Conservation (phyloP, 1,140 invertebrate genomes). For the Marisa cornuarietis region DNA sequence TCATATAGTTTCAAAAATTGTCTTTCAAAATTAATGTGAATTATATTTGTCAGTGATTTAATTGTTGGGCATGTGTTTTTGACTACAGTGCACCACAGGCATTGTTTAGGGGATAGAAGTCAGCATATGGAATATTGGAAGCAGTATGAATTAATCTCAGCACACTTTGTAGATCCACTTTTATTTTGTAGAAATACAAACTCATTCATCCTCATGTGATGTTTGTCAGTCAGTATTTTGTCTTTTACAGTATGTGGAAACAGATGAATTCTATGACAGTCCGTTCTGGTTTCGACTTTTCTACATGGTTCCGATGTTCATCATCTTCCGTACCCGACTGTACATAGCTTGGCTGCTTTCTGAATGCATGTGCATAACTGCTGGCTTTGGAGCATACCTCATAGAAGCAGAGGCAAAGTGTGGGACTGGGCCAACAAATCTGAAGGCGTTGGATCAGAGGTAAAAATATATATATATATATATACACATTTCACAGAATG, state of each 20-base stretch:
- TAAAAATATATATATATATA: not conserved
- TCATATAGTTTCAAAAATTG: no score
- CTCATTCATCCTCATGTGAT: not conserved
- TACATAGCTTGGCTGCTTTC: constrained; percentile 89
- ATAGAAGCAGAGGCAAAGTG: constrained; percentile 74
- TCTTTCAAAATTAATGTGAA: no score
- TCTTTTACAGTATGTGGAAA: constrained; percentile 58
- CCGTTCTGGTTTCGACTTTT: constrained; percentile 78
- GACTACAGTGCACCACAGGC: no score
- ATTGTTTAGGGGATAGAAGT: no score
- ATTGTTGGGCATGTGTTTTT: no score
- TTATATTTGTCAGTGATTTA: no score
- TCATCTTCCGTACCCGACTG: constrained; percentile 87
- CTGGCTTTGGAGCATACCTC: constrained; percentile 91
- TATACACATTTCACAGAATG: not conserved
- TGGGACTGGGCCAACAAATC: constrained; percentile 82
- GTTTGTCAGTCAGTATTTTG: constrained; percentile 5
- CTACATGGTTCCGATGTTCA: constrained; percentile 88
- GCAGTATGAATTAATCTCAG: no score
- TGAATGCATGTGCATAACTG: constrained; percentile 90
- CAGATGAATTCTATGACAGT: constrained; percentile 62
- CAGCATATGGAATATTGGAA: no score
- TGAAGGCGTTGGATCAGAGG: constrained; percentile 60
- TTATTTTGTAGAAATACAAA: not conserved
- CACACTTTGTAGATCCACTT: not conserved